phyloP scores from a whole-genome alignment of 2,797 vertebrate species.

The Toxotes lorentzi region DNA sequence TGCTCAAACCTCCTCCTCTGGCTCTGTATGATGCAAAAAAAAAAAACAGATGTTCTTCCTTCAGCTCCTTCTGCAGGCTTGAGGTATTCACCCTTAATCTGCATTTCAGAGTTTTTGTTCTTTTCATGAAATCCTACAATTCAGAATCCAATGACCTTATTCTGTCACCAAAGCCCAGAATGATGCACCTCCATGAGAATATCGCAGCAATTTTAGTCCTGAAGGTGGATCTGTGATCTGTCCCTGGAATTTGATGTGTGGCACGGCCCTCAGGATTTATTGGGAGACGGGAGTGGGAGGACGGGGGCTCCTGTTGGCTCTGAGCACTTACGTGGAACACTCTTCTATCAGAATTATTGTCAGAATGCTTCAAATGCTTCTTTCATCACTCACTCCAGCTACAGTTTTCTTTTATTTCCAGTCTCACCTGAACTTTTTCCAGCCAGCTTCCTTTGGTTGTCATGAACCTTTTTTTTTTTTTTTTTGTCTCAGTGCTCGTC shows the following conservation, averaged over 20 bases:
- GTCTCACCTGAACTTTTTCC: neutral
- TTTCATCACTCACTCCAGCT: neutral
- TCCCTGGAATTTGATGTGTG: neutral
- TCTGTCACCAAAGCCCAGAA: neutral
- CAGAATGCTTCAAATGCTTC: neutral
- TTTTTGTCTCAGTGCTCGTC: neutral
- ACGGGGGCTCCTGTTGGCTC: neutral
- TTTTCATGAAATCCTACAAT: neutral
- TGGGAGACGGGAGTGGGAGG: constrained; percentile 16
- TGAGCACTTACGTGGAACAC: neutral
- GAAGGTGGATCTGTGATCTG: neutral
- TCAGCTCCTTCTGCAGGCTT: neutral
- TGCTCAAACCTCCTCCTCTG: neutral
- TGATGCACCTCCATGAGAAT: neutral
- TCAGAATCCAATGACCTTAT: constrained; percentile 1
- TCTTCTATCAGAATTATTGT: constrained; percentile 11
- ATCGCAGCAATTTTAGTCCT: neutral
- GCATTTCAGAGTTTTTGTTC: neutral
- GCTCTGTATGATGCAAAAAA: neutral
- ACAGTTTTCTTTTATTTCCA: constrained; percentile 1
- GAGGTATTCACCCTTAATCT: neutral
- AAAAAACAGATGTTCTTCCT: neutral
- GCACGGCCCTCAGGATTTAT: constrained; percentile 2
- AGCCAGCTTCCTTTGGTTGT: neutral
- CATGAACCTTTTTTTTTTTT: neutral